These are phyloP conservation scores for Lepus timidus DNA, from an alignment of 2,113 vertebrate species.

Conservation along the genomic window DNA sequence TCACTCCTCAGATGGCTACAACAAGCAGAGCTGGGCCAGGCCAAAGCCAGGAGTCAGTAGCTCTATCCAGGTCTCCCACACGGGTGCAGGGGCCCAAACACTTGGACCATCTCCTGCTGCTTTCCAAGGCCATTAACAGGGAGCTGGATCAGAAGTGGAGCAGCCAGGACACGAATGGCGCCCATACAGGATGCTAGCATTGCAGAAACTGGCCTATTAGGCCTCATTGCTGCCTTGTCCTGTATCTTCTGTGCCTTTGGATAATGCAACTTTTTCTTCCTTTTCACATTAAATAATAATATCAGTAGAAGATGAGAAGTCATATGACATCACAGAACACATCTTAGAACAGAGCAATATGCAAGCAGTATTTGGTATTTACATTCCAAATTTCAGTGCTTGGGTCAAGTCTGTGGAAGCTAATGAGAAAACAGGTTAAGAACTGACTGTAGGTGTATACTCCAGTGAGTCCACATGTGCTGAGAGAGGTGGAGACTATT, in stretches of 20 bases:
- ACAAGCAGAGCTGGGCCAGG: no score
- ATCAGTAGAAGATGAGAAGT: background rate
- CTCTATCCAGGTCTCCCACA: no score
- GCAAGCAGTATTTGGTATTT: conserved; percentile 26
- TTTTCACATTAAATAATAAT: conserved; percentile 29
- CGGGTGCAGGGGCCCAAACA: no score
- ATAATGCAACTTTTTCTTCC: background rate
- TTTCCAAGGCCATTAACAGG: no score
- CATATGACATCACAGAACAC: conserved; percentile 1
- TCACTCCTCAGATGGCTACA: no score
- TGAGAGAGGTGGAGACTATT: conserved; percentile 8
- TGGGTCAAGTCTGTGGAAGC: conserved; percentile 6
- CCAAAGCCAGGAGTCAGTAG: no score
- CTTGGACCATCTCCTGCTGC: no score
- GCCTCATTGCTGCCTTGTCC: background rate
- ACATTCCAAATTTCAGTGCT: conserved; percentile 46
- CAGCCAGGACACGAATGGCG: no score
- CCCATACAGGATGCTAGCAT: no score
- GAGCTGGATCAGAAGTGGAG: no score
- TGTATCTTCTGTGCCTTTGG: background rate
- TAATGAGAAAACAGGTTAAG: conserved; percentile 1
- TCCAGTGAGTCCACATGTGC: background rate
- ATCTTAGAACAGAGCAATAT: conserved; percentile 15
- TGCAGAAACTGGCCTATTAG: no score
- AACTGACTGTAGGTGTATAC: background rate